phyloP scores from a whole-genome alignment of 2,888 invertebrate species.

The Abrostola tripartita region DNA sequence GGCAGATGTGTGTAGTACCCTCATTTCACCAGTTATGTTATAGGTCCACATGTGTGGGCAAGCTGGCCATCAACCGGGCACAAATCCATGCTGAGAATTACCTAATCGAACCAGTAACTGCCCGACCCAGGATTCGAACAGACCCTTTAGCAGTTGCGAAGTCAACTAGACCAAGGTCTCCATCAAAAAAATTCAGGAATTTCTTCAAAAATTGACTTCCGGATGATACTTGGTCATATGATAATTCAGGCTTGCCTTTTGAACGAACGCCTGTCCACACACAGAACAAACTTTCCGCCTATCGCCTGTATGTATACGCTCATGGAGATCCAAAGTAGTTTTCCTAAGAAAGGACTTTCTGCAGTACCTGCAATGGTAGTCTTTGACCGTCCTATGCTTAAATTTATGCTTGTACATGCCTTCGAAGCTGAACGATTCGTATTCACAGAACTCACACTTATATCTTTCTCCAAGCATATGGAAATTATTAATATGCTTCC shows the following conservation, averaged over 20 bases:
- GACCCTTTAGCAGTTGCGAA: too few species aligned
- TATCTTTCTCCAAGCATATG: slow-evolving; percentile 78
- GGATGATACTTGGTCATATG: slow-evolving; percentile 83
- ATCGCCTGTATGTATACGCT: slow-evolving; percentile 80
- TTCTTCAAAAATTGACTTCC: slow-evolving; percentile 76
- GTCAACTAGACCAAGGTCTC: too few species aligned
- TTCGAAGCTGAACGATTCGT: slow-evolving; percentile 72
- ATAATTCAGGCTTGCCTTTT: slow-evolving; percentile 82
- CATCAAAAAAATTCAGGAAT: too few species aligned
- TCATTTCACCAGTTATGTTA: too few species aligned
- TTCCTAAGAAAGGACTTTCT: slow-evolving; percentile 80
- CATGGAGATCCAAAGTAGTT: slow-evolving; percentile 72
- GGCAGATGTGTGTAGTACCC: too few species aligned
- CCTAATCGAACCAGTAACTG: too few species aligned
- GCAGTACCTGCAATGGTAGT: slow-evolving; percentile 80
- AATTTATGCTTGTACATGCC: slow-evolving; percentile 77
- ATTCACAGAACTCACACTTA: slow-evolving; percentile 76
- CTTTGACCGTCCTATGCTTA: slow-evolving; percentile 79
- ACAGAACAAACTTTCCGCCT: slow-evolving; percentile 73
- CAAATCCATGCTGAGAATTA: too few species aligned
- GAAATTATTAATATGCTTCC: slow-evolving; percentile 74
- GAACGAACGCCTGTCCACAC: slow-evolving; percentile 81
- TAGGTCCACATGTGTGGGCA: too few species aligned
- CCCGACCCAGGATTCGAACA: too few species aligned
- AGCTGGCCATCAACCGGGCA: too few species aligned